Conservation (phyloP, 2,888 invertebrate species). For the Meta bourneti region DNA sequence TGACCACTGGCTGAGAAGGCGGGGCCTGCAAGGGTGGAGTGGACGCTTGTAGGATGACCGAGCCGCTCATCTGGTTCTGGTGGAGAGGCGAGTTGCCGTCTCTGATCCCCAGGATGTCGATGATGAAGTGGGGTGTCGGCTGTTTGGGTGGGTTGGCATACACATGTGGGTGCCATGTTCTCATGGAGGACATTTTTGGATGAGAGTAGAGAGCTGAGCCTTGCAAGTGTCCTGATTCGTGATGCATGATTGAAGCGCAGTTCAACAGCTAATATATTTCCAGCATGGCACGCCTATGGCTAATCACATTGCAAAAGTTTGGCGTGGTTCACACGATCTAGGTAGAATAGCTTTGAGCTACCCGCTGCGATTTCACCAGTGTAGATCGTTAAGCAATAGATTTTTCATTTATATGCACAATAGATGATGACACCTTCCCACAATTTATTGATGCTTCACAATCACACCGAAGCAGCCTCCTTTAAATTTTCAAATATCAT, state of each 20-base stretch:
- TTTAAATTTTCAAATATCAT: too few relatives aligned
- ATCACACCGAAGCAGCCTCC: too few relatives aligned
- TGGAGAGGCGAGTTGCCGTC: slow-evolving; percentile 47
- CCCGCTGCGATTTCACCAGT: too few relatives aligned
- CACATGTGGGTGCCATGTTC: slow-evolving; percentile 91
- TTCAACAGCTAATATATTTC: not conserved
- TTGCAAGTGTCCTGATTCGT: slow-evolving; percentile 43
- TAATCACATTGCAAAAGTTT: too few relatives aligned
- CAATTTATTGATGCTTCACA: too few relatives aligned
- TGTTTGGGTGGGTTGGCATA: slow-evolving; percentile 90
- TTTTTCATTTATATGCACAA: too few relatives aligned
- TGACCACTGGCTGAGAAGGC: slow-evolving; percentile 1
- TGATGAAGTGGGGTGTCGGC: slow-evolving; percentile 93
- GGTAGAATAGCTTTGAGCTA: too few relatives aligned
- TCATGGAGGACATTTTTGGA: slow-evolving; percentile 46
- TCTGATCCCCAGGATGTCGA: slow-evolving; percentile 89
- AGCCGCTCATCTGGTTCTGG: slow-evolving; percentile 6
- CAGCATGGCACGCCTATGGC: not conserved
- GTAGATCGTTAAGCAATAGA: too few relatives aligned
- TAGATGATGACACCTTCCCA: too few relatives aligned
- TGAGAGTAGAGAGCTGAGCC: not conserved
- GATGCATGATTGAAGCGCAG: slow-evolving; percentile 49
- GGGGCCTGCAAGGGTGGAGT: not conserved
- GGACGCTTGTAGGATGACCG: not conserved
- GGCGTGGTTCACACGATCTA: too few relatives aligned